Conservation (phyloP, 2,797 vertebrate species). For the Strix occidentalis region DNA sequence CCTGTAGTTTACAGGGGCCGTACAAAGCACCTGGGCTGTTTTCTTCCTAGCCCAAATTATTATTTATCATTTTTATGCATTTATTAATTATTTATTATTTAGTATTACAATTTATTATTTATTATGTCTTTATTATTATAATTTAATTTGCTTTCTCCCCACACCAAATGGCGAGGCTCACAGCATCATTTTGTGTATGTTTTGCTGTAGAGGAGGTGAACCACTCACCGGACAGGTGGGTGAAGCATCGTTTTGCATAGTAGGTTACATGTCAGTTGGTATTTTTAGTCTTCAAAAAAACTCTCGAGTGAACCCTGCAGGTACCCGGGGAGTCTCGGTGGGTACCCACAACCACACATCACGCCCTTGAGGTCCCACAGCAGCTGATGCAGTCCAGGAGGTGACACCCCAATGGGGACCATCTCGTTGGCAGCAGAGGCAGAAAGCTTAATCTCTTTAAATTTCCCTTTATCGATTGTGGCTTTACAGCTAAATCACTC, state of each 20-base stretch:
- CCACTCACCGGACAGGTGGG: rapidly evolving
- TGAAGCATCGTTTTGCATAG: neutral
- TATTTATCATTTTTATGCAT: neutral
- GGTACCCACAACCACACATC: neutral
- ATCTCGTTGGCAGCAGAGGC: neutral
- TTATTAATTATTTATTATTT: neutral
- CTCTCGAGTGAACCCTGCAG: neutral
- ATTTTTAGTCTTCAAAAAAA: neutral
- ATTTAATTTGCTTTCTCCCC: neutral
- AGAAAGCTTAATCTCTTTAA: slow-evolving; percentile 59
- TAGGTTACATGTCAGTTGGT: neutral
- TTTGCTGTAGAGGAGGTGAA: neutral
- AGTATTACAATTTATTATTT: neutral
- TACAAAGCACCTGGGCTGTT: neutral
- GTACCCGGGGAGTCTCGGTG: rapidly evolving
- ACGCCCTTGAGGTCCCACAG: rapidly evolving
- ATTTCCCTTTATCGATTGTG: slow-evolving; percentile 49
- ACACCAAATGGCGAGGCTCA: neutral
- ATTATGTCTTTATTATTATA: neutral
- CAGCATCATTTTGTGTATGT: neutral
- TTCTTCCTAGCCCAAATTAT: neutral
- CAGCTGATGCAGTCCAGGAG: neutral
- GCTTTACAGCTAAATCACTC: slow-evolving; percentile 56
- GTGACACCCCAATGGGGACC: neutral
- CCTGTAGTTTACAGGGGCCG: neutral